These are phyloP conservation scores for Agrilus biguttatus DNA, from an alignment of 2,888 invertebrate species.

Conservation along the genomic window DNA sequence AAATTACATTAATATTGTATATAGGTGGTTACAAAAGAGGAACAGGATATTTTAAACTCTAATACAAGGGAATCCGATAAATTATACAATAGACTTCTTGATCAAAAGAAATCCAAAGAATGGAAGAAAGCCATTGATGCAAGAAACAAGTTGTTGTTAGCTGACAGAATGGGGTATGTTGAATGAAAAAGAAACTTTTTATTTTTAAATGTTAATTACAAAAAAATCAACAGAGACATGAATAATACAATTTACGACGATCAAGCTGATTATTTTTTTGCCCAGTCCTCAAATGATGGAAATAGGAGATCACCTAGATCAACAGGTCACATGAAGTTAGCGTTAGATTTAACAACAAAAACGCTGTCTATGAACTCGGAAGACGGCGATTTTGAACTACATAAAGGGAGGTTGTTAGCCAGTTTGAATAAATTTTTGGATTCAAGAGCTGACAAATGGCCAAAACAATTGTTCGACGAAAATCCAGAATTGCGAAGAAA, in stretches of 20 bases:
- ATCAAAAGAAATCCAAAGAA: constrained; percentile 40
- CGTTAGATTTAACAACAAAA: constrained; percentile 28
- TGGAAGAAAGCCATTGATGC: constrained; percentile 62
- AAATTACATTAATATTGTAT: neutral
- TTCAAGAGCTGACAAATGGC: constrained; percentile 14
- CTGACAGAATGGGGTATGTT: constrained; percentile 60
- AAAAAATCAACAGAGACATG: constrained; percentile 38
- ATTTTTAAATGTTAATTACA: neutral
- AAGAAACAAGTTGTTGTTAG: constrained; percentile 69
- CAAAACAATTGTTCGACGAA: constrained; percentile 16
- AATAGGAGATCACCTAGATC: constrained; percentile 12
- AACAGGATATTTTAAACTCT: constrained; percentile 48
- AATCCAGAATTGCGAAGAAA: constrained; percentile 18
- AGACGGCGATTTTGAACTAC: constrained; percentile 16
- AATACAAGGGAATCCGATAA: constrained; percentile 54
- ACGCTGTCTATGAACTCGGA: constrained; percentile 14
- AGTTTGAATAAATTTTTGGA: constrained; percentile 17
- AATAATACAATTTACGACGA: constrained; percentile 80
- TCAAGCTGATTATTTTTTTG: constrained; percentile 83
- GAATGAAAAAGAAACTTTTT: neutral
- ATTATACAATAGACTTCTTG: constrained; percentile 48
- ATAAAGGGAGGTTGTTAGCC: constrained; percentile 14
- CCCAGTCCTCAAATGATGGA: constrained; percentile 36
- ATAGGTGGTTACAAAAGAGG: constrained; percentile 57
- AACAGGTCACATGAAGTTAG: constrained; percentile 24